phyloP scores from a whole-genome alignment of 1,140 invertebrate genomes.

The Drosophila insularis region DNA sequence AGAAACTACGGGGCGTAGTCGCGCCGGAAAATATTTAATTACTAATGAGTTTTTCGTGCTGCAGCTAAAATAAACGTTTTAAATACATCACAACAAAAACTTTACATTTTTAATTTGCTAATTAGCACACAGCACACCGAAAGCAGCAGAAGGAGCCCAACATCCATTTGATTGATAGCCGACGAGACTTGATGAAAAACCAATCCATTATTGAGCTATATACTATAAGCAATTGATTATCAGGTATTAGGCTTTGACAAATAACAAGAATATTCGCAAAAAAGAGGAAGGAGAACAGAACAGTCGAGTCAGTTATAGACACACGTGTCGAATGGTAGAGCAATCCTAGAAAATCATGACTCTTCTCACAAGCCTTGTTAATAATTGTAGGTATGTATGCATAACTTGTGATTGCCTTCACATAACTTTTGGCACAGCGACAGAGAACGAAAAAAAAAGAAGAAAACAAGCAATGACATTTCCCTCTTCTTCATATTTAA shows the following conservation, averaged over 20 bases:
- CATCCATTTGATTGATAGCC: slow-evolving; percentile 63
- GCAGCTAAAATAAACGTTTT: slow-evolving; percentile 58
- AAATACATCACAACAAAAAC: slow-evolving; percentile 51
- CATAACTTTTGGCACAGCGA: slow-evolving; percentile 55
- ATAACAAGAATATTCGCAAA: slow-evolving; percentile 6
- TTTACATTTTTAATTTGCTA: slow-evolving; percentile 76
- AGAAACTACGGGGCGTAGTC: slow-evolving; percentile 73
- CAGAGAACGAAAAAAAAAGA: slow-evolving; percentile 28
- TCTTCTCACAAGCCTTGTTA: neutral
- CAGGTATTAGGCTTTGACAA: slow-evolving; percentile 64
- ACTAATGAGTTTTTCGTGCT: slow-evolving; percentile 76
- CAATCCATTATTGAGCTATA: slow-evolving; percentile 70
- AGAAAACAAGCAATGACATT: slow-evolving; percentile 58
- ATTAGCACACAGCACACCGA: slow-evolving; percentile 48
- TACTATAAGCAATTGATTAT: slow-evolving; percentile 72
- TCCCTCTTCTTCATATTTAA: slow-evolving; percentile 72
- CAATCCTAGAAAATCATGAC: neutral
- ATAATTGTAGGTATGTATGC: slow-evolving; percentile 23
- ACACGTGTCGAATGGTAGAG: neutral
- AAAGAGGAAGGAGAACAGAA: neutral
- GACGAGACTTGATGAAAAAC: slow-evolving; percentile 19
- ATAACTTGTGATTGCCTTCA: slow-evolving; percentile 67
- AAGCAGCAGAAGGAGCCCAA: slow-evolving; percentile 8
- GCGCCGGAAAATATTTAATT: slow-evolving; percentile 77
- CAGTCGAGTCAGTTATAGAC: neutral